These are phyloP conservation scores for Ptilodon capucinus DNA, from an alignment of 2,888 invertebrate genomes.

Conservation along the genomic window DNA sequence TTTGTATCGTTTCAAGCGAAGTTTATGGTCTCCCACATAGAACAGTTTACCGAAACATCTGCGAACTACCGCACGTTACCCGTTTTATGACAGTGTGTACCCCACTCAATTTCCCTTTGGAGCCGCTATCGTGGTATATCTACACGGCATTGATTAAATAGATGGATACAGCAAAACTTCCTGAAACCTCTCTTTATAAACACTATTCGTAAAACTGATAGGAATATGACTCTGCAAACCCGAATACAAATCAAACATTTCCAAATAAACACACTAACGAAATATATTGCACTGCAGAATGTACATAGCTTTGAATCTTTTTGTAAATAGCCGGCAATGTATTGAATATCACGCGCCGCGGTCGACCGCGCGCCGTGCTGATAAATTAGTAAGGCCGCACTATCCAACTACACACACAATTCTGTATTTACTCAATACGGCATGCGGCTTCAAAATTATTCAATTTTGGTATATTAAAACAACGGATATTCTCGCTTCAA, in stretches of 20 bases:
- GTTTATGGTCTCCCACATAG: constrained; percentile 12
- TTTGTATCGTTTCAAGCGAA: constrained; percentile 20
- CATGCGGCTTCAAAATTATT: background rate
- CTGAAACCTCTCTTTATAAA: background rate
- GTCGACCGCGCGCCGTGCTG: constrained; percentile 7
- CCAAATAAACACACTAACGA: constrained; percentile 3
- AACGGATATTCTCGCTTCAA: too few relatives aligned
- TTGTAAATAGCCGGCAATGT: constrained; percentile 14
- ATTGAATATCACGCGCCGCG: constrained; percentile 16
- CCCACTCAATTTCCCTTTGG: constrained; percentile 27
- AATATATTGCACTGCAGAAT: constrained; percentile 13
- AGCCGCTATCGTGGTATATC: constrained; percentile 12
- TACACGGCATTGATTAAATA: background rate
- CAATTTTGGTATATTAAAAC: background rate
- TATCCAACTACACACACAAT: background rate
- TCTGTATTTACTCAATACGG: background rate
- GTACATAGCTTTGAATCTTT: constrained; percentile 11
- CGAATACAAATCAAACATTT: background rate
- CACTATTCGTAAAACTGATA: too few relatives aligned
- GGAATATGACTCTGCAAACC: background rate
- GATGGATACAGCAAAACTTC: background rate
- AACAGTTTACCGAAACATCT: constrained; percentile 16
- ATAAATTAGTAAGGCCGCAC: constrained; percentile 14
- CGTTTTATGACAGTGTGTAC: constrained; percentile 18
- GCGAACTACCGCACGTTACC: constrained; percentile 11